Base-by-base conservation (phyloP, 1,140 invertebrate genomes). In the Anoplophora glabripennis region DNA sequence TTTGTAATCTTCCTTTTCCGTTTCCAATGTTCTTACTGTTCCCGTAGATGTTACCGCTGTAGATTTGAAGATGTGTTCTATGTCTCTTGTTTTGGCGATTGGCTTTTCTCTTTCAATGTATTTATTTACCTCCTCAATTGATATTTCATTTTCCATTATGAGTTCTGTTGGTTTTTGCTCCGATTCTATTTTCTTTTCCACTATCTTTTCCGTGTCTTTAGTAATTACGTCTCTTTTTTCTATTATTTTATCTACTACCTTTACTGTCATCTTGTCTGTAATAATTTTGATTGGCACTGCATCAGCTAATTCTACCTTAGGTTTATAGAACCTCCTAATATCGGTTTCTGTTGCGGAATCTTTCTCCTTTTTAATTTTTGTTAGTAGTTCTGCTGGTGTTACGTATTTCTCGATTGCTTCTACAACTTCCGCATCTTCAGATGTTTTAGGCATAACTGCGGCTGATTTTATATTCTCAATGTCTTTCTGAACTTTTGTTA, bases 211-310 rank as follows among this genome's bases (percentile, higher is more conserved):
- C 21, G 2, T 44, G 14, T 44, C 15, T 15, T 15, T 47, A 14
- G 15, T 18, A 8, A 12, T 47, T 2, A 21, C 8, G 10, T 47
- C 45, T 10, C 18, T 11, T 21, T 47, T 47, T 28, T 47, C 21
- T 44, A 37, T 18, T 17, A 5, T 53, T 57, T 56, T 33, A 28
- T 48, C 35, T 49, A 56, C 56, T 37, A 52, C 58, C 42, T 63
- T 66, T 9, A 57, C 34, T 21, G 35, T 52, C 36, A 12, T 34
- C 10, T 10, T 36, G 35, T 52, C 34, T 7, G 35, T 52, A 10
- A 34, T 11, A 36, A 37, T 15, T 34, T 46, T 46, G 3, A 4
- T 14, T 11, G 17, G 12, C 44, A 3, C 18, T 15, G 44, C 12
- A 12, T 3, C 3, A 46, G 11, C n/a, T 14, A 28, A 28, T 28